Conservation (phyloP, 1,140 invertebrate genomes). For the Globodera rostochiensis region DNA sequence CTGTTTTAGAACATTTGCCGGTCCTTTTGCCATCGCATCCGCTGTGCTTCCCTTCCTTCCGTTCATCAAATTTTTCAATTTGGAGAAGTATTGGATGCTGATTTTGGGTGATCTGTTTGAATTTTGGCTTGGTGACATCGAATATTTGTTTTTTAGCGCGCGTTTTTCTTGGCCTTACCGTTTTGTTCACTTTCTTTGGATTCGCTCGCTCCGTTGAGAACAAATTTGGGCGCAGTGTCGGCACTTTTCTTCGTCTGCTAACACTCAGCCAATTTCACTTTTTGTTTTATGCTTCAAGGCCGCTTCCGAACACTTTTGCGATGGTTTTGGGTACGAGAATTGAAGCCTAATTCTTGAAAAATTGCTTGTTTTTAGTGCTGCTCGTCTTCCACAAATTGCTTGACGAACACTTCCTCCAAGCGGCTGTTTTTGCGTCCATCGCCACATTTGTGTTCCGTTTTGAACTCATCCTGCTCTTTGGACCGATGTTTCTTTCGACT, state of each 20-base stretch:
- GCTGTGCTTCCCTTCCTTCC: constrained; percentile 78
- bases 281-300: constrained; percentile 89
- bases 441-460: constrained; percentile 87
- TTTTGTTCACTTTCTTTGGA: constrained; percentile 76
- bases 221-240: constrained; percentile 78
- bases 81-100: constrained; percentile 85
- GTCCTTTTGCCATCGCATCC: constrained; percentile 81
- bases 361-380: constrained; percentile 75
- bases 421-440: constrained; percentile 81
- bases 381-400: constrained; percentile 84
- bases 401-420: constrained; percentile 75
- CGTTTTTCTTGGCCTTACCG: constrained; percentile 75
- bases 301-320: constrained; percentile 93
- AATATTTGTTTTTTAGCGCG: constrained; percentile 73
- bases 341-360: constrained; percentile 8
- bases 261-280: constrained; percentile 94
- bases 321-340: constrained; percentile 79
- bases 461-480: constrained; percentile 84
- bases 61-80: constrained; percentile 73
- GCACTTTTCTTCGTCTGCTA: constrained; percentile 81
- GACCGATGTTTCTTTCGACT: constrained; percentile 81
- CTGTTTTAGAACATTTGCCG: constrained; percentile 77
- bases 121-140: background rate
- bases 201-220: constrained; percentile 76
- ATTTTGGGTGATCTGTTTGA: constrained; percentile 78